Conservation (phyloP, 1,140 invertebrate genomes). For the Drosophila auraria region DNA sequence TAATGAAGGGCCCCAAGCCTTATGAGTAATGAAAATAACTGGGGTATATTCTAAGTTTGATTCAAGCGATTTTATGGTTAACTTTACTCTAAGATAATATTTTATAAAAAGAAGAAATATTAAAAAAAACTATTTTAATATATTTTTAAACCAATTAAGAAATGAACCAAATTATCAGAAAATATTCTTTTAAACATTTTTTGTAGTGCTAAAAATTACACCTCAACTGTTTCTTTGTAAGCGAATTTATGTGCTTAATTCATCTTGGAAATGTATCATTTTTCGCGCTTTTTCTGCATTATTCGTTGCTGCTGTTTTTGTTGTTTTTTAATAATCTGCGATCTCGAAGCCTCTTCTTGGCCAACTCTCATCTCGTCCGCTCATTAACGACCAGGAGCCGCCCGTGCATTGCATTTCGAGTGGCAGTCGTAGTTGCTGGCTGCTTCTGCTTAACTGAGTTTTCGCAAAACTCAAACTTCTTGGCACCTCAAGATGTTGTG, state of each 20-base stretch:
- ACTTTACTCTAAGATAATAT: no score
- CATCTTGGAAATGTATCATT: slow-evolving; percentile 27
- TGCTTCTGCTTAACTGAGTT: slow-evolving; percentile 48
- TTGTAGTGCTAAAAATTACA: neutral
- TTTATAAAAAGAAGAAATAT: neutral
- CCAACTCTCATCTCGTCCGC: slow-evolving; percentile 40
- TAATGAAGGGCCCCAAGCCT: neutral
- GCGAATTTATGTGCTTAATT: neutral
- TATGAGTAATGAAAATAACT: neutral
- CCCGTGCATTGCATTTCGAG: slow-evolving; percentile 54
- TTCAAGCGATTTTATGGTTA: no score
- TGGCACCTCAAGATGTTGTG: slow-evolving; percentile 51
- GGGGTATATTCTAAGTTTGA: no score
- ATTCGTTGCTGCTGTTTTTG: slow-evolving; percentile 1
- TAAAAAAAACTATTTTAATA: no score
- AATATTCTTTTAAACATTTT: neutral
- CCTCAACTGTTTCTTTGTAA: neutral
- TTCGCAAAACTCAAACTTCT: slow-evolving; percentile 55
- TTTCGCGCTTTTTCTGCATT: slow-evolving; percentile 10
- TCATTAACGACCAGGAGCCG: slow-evolving; percentile 51
- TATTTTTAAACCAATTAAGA: no score
- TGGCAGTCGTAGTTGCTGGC: slow-evolving; percentile 16
- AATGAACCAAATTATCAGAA: no score
- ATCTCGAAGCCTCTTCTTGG: slow-evolving; percentile 47
- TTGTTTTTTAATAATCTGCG: slow-evolving; percentile 43